Evolutionary conservation across 2,113 vertebrate species (phyloP), one percentile per base, ranked within the genome.

Genomic region (Struthidea cinerea): DNA sequence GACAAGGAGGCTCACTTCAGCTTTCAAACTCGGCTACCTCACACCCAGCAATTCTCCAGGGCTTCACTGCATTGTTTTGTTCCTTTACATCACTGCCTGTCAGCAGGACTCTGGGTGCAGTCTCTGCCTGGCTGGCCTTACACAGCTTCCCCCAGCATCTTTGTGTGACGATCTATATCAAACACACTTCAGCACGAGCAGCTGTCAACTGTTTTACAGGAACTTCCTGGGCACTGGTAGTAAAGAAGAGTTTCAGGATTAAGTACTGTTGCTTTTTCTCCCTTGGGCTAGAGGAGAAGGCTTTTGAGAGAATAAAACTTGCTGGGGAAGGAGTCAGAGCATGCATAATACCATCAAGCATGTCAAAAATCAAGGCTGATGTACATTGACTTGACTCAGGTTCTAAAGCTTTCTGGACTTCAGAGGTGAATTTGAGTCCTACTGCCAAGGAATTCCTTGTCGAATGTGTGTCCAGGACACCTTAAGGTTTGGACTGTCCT

Each of bases 51-150:
- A 5, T 57, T 39, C 52, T 10, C 13, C 24, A 52, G 35, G 44
- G 7, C 56, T 75, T 9, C 5, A 13, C 16, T 23, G 10, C 14
- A 22, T 3, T n/a, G 19, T 56, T 76, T 44, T 68, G 2, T 35
- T 84, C 6, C 57, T 35, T 53, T 35, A 7, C 30, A 12, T 26
- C 0, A 0, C 11, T 47, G 14, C 6, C 15, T 30, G 10, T 13
- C 37, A 69, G 37, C 24, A 80, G 27, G 35, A 11, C 19, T 69
- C 20, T 77, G 50, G 20, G 27, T 50, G 27, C 21, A 37, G 21
- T 61, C 16, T 56, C 39, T 57, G 5, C 37, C 41, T 81, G 52
- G 3, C 27, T 92, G 42, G 15, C 10, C 37, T 37, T 39, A 9
- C 22, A 26, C 14, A 47, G 41, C 22, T 84, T 69, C 52, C 41